Evolutionary conservation across 2,888 invertebrate genomes (phyloP).

Genomic region (Papilio demoleus): DNA sequence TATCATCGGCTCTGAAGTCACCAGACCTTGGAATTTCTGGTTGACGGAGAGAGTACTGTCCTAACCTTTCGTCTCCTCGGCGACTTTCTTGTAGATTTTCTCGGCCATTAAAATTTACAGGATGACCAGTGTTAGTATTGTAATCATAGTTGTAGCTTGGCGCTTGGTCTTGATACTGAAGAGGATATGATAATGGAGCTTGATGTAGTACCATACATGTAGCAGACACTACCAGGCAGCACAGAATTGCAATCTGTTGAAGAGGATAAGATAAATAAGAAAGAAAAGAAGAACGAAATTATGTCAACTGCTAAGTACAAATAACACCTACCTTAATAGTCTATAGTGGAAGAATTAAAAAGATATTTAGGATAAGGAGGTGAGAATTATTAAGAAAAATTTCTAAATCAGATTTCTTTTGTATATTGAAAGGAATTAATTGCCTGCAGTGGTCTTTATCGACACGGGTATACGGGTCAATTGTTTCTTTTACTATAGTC

Average conservation of each 20-base stretch:
- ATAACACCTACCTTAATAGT: not conserved
- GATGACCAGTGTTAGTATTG: slow-evolving; percentile 74
- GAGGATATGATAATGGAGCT: slow-evolving; percentile 40
- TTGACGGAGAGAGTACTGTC: slow-evolving; percentile 77
- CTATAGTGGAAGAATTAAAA: not conserved
- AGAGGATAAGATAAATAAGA: not conserved
- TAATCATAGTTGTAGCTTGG: slow-evolving; percentile 78
- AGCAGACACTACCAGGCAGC: slow-evolving; percentile 56
- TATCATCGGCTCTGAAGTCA: slow-evolving; percentile 79
- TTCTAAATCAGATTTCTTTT: no score
- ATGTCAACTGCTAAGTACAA: not conserved
- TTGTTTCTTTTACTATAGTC: slow-evolving; percentile 12
- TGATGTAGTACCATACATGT: slow-evolving; percentile 63
- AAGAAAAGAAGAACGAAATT: not conserved
- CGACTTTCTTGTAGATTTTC: slow-evolving; percentile 73
- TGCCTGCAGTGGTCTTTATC: not conserved
- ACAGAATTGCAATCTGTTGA: slow-evolving; percentile 28
- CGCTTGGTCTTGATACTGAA: slow-evolving; percentile 51
- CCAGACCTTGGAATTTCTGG: slow-evolving; percentile 78
- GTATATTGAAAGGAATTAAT: no score
- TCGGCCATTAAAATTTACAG: slow-evolving; percentile 72
- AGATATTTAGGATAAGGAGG: not conserved
- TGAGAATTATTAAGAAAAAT: no score
- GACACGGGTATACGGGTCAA: slow-evolving; percentile 8
- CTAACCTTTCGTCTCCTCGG: slow-evolving; percentile 72